Conservation (phyloP, 2,888 invertebrate genomes). For the Stenchaetothrips biformis region DNA sequence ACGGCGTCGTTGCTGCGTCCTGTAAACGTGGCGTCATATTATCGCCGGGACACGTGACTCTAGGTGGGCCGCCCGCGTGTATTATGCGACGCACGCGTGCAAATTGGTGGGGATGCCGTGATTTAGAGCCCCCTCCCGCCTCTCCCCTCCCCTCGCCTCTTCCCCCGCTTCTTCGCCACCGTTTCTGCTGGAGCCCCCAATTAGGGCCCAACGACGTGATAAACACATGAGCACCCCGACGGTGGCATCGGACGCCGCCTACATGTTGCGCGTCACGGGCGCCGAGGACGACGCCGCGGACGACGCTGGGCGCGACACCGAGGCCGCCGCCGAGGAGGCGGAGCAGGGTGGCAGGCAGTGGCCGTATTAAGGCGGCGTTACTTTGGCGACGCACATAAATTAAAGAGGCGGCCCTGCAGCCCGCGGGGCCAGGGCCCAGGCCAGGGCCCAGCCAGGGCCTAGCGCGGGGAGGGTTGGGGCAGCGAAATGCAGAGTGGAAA, state of each 20-base stretch:
- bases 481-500: slow-evolving; percentile 6
- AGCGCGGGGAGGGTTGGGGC: neutral
- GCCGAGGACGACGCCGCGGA: too few species aligned
- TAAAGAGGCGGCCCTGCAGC: neutral
- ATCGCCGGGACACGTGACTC: too few species aligned
- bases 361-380: neutral
- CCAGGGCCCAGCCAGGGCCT: neutral
- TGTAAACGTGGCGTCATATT: too few species aligned
- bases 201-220: slow-evolving; percentile 3
- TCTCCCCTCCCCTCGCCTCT: neutral
- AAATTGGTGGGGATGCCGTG: slow-evolving; percentile 18
- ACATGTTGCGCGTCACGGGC: too few species aligned
- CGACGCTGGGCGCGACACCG: too few species aligned
- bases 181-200: neutral
- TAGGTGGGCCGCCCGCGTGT: neutral
- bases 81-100: slow-evolving; percentile 20
- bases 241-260: too few species aligned
- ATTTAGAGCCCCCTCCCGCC: neutral
- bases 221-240: neutral
- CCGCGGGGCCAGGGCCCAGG: neutral
- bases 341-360: too few species aligned
- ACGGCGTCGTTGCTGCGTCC: too few species aligned
- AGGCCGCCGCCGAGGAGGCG: too few species aligned
- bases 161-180: neutral
- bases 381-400: neutral